These are phyloP conservation scores for Chelonia mydas DNA, from an alignment of 2,797 vertebrate genomes.

Conservation along the genomic window DNA sequence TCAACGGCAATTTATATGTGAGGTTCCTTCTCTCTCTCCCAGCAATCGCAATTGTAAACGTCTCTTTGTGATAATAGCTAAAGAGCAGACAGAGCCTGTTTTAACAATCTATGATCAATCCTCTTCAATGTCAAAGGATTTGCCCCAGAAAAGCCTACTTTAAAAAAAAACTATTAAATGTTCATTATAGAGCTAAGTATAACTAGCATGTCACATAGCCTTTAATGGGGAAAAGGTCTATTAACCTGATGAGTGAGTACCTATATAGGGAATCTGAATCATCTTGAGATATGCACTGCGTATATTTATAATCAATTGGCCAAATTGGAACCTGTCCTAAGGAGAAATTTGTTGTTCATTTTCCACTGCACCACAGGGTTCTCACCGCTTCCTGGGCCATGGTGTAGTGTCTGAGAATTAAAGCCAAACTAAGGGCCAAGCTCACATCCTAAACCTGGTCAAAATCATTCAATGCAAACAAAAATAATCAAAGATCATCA, in stretches of 20 bases:
- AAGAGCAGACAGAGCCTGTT: constrained; percentile 38
- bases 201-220: not conserved
- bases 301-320: not conserved
- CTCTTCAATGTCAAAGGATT: not conserved
- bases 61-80: constrained; percentile 20
- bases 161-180: not conserved
- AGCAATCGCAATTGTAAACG: constrained; percentile 61
- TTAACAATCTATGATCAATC: constrained; percentile 32
- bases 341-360: constrained; percentile 1
- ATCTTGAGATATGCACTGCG: not conserved
- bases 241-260: constrained; percentile 20
- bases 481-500: not conserved
- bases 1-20: constrained; percentile 44
- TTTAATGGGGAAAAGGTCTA: constrained; percentile 42
- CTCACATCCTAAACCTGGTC: not conserved
- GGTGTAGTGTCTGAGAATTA: constrained; percentile 10
- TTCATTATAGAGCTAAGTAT: constrained; percentile 19
- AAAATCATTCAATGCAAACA: constrained; percentile 53
- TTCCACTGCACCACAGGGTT: not conserved
- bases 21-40: constrained; percentile 55
- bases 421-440: not conserved
- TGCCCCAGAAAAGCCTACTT: not conserved
- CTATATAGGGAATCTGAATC: not conserved
- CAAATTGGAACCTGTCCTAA: constrained; percentile 50
- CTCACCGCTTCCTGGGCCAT: not conserved